These are phyloP conservation scores for Antidorcas marsupialis DNA, from an alignment of 2,113 vertebrate species.

Conservation along the genomic window DNA sequence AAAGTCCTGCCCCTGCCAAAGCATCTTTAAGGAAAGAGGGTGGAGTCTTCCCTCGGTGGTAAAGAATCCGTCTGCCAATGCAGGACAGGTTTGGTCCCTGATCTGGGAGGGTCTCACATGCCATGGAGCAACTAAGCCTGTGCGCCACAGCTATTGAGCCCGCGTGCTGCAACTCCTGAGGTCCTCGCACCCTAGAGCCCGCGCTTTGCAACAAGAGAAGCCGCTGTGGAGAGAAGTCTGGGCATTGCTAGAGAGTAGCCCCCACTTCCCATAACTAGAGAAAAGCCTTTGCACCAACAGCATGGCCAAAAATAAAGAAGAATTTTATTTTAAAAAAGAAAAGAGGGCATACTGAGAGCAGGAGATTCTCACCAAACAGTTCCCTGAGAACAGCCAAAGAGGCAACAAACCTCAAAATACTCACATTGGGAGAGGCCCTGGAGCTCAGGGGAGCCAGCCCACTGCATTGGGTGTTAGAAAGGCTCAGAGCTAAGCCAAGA, in stretches of 20 bases:
- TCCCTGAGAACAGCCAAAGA: not conserved
- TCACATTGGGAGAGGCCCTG: not conserved
- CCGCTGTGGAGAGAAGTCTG: not conserved
- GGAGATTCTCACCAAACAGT: not conserved
- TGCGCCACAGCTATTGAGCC: fast-evolving
- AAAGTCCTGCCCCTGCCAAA: not conserved
- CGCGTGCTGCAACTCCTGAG: fast-evolving
- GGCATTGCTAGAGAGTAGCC: not conserved
- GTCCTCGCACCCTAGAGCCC: fast-evolving
- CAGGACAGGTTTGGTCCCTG: not conserved
- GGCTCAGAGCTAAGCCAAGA: not conserved
- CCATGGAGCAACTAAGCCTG: not conserved
- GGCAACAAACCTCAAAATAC: not conserved
- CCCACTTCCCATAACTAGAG: too few relatives aligned
- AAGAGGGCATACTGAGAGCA: not conserved
- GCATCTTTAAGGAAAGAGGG: not conserved
- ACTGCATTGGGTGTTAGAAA: not conserved
- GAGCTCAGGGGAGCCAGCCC: not conserved
- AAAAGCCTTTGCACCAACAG: not conserved
- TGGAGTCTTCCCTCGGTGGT: not conserved
- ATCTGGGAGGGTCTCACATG: not conserved
- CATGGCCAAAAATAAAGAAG: not conserved
- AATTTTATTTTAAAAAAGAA: not conserved
- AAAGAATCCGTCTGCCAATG: not conserved
- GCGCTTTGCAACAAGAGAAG: not conserved